phyloP scores from a whole-genome alignment of 2,113 vertebrate species.

The Ceyx melanurus region DNA sequence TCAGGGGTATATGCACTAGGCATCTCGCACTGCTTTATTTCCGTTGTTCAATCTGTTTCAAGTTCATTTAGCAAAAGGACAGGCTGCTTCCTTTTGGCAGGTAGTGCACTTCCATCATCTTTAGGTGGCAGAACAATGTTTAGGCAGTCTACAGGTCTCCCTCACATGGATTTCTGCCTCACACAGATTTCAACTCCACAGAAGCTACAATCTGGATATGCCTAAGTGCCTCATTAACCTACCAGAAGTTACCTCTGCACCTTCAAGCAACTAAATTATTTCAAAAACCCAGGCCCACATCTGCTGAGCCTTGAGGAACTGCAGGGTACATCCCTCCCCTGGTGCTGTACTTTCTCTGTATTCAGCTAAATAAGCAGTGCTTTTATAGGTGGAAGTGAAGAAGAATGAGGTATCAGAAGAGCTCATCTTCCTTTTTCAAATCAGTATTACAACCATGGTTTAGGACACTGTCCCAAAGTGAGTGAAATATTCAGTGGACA shows the following conservation, averaged over 20 bases:
- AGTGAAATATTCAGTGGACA: not conserved
- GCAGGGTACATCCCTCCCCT: not conserved
- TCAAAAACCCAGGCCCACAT: not conserved
- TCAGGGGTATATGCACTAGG: not conserved
- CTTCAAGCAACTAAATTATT: not conserved
- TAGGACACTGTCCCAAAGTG: not conserved
- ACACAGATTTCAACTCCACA: not conserved
- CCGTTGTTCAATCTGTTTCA: not conserved
- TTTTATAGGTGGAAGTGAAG: not conserved
- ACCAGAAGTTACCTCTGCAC: not conserved
- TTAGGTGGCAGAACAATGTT: not conserved
- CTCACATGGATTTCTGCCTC: not conserved
- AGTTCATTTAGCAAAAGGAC: conserved; percentile 19
- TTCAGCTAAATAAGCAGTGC: not conserved
- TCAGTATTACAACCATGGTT: not conserved
- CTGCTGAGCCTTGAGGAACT: not conserved
- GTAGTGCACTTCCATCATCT: not conserved
- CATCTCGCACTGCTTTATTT: not conserved
- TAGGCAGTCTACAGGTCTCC: not conserved
- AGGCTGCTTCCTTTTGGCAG: not conserved
- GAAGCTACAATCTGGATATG: not conserved
- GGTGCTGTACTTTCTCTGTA: not conserved
- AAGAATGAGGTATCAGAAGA: not conserved
- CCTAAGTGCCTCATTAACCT: not conserved
- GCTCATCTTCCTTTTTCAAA: not conserved